Base-by-base conservation (phyloP, 2,888 invertebrate species). In the Cheiracanthium punctorium region DNA sequence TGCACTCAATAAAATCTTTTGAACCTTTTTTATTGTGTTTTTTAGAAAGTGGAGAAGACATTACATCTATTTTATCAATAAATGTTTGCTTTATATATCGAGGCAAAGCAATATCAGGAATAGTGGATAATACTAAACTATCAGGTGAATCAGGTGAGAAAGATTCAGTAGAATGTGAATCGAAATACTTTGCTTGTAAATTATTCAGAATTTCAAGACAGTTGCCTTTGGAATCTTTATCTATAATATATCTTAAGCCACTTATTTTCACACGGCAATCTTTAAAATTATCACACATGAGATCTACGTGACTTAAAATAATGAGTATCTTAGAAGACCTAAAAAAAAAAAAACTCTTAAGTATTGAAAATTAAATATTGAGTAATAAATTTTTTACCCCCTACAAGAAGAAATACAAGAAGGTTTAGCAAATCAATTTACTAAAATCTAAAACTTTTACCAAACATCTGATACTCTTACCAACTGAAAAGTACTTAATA, bases 221-320 rank as follows among this genome's bases (percentile, higher is more conserved):
- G 12, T 24, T 77, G 69, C 17, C 29, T 65, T 79, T 73, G 29
- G 29, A 4, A 58, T 52, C 52, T 58, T 43, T 41, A 74, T 82
- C 52, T 48, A 82, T 64, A 30, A 87, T 79, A 32, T 87, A 82
- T 64, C 82, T 70, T 28, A 87, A 67, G 7, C 75, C 75, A 75
- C 71, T 75, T 37, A 80, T 29, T 67, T 87, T 87, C 14, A 80
- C 75, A 8, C 30, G 14, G 17, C 87, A 87, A 43, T 87, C 82
- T 41, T 80, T 72, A 29, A 43, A 17, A 41, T 72, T 75, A 20
- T 82, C 71, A 75, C 87, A 80, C 0, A 80, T 43, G 0, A 82
- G 28, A 52, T 87, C 87, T 4, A 87, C 20, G 20, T 82, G 48
- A 10, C 70, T 80, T 29, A 87, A 75, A 32, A 58, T 12, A 17